Evolutionary conservation across 2,113 vertebrate species (phyloP).

Genomic region (Pipa parva): DNA sequence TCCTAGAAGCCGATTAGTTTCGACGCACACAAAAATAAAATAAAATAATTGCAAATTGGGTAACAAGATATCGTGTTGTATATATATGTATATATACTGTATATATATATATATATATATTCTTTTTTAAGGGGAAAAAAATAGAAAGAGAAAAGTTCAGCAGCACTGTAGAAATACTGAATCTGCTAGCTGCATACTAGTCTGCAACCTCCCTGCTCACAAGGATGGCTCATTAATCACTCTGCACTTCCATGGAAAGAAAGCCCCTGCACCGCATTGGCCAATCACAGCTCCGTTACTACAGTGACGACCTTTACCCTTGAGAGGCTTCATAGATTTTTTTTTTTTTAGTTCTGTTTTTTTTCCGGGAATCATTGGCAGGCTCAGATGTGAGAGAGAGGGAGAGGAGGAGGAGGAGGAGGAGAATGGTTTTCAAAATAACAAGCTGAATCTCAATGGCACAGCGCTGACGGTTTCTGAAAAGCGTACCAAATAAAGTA

Average conservation of each 20-base stretch:
- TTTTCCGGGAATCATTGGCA: conserved; percentile 52
- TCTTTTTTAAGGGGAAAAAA: background rate
- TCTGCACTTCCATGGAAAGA: conserved; percentile 52
- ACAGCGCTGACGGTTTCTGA: background rate
- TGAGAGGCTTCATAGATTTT: conserved; percentile 61
- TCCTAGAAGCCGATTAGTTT: conserved; percentile 20
- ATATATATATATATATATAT: no score
- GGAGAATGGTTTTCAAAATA: conserved; percentile 22
- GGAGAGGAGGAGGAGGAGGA: background rate
- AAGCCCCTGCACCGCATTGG: conserved; percentile 49
- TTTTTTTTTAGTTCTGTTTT: conserved; percentile 46
- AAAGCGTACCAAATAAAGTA: background rate
- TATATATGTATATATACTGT: no score
- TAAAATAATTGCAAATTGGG: background rate
- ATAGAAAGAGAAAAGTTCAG: conserved; percentile 4
- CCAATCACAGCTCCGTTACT: conserved; percentile 67
- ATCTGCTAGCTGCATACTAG: conserved; percentile 5
- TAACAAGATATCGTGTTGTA: no score
- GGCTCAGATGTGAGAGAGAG: conserved; percentile 36
- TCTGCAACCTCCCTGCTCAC: conserved; percentile 43
- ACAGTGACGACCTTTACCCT: conserved; percentile 75
- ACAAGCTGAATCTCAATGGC: conserved; percentile 26
- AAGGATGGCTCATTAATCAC: conserved; percentile 60
- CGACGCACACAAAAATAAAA: conserved; percentile 4
- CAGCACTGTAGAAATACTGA: conserved; percentile 3